Evolutionary conservation across 2,888 invertebrate genomes (phyloP).

Genomic region (Sarcophaga variegata): DNA sequence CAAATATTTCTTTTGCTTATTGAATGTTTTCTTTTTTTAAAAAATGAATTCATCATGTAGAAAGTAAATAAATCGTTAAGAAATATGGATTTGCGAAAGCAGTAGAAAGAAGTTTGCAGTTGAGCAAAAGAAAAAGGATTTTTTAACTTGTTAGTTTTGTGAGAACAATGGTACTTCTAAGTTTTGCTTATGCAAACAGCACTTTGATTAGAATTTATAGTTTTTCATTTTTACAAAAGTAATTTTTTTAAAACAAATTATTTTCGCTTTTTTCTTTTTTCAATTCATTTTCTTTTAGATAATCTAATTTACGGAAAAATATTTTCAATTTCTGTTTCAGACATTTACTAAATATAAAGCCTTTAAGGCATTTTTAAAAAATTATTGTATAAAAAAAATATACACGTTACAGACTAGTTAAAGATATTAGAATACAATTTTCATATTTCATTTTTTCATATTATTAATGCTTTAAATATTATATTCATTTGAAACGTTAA

Average conservation of each 20-base stretch:
- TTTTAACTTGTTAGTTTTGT: no score
- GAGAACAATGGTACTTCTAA: background rate
- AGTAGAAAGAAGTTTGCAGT: background rate
- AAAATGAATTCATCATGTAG: slow-evolving; percentile 53
- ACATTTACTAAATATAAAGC: slow-evolving; percentile 82
- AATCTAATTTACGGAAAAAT: slow-evolving; percentile 54
- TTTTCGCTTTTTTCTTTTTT: slow-evolving; percentile 49
- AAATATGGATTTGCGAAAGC: background rate
- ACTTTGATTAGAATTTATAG: background rate
- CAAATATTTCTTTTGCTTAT: slow-evolving; percentile 67
- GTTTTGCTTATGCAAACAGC: background rate
- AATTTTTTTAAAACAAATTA: slow-evolving; percentile 64
- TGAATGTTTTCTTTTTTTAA: slow-evolving; percentile 68
- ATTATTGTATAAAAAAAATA: background rate
- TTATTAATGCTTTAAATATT: no score
- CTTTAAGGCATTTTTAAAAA: slow-evolving; percentile 77
- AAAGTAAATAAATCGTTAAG: background rate
- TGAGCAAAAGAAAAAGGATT: no score
- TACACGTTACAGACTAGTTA: no score
- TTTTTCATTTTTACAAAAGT: background rate
- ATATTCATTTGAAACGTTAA: no score
- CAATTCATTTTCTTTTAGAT: slow-evolving; percentile 27
- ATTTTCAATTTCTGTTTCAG: slow-evolving; percentile 81
- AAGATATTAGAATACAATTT: no score
- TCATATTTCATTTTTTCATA: no score